phyloP scores from a whole-genome alignment of 1,140 invertebrate species.

The Plectrocnemia conspersa region DNA sequence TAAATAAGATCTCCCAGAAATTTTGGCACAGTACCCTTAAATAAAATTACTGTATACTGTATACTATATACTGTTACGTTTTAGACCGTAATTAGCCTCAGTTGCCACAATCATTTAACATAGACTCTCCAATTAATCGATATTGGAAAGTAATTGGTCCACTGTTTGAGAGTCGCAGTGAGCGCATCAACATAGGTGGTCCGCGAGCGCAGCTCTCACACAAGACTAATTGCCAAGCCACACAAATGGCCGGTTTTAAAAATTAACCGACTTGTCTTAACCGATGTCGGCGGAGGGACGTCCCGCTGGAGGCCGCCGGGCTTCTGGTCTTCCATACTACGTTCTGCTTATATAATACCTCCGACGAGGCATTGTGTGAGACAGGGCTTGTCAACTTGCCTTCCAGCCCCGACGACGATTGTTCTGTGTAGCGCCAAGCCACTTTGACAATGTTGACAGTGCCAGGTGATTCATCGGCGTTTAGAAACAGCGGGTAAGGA shows the following conservation, averaged over 20 bases:
- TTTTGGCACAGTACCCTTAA: too few relatives aligned
- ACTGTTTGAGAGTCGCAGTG: constrained; percentile 4
- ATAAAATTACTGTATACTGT: too few relatives aligned
- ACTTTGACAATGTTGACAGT: too few relatives aligned
- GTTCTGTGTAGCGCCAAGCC: too few relatives aligned
- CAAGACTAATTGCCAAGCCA: constrained; percentile 35
- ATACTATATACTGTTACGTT: too few relatives aligned
- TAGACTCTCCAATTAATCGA: too few relatives aligned
- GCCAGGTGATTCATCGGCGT: too few relatives aligned
- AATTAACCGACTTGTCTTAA: constrained; percentile 31
- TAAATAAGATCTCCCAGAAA: too few relatives aligned
- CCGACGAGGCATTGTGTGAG: background rate
- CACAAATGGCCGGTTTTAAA: constrained; percentile 34
- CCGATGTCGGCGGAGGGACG: constrained; percentile 7
- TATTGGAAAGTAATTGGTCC: background rate
- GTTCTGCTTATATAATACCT: constrained; percentile 3
- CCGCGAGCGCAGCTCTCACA: constrained; percentile 23
- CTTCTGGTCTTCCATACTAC: constrained; percentile 15
- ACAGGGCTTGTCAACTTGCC: constrained; percentile 10
- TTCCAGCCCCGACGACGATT: background rate
- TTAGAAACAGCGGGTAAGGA: too few relatives aligned
- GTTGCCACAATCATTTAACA: too few relatives aligned
- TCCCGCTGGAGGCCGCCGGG: constrained; percentile 17
- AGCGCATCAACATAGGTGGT: constrained; percentile 30
- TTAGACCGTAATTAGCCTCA: too few relatives aligned